Evolutionary conservation across 2,797 vertebrate genomes (phyloP).

Genomic region (Onychomys leucogaster): DNA sequence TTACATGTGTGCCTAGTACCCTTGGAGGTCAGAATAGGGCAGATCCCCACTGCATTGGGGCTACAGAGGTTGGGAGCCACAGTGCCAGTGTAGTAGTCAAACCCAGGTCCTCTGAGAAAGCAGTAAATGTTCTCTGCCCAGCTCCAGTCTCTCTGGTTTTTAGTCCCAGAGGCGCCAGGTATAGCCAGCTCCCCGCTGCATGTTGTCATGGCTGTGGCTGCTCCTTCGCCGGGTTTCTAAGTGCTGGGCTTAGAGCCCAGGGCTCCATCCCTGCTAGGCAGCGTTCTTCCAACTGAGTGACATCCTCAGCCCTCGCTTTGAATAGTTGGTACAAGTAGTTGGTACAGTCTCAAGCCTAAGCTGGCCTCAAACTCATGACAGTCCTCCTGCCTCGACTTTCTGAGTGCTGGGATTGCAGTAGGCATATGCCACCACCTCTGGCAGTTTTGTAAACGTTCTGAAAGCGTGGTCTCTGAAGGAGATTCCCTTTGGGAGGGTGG

Average conservation of each 20-base stretch:
- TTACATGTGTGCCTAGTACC: not conserved
- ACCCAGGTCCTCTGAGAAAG: not conserved
- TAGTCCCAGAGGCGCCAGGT: rapidly evolving
- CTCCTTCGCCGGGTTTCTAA: not conserved
- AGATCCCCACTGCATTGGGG: not conserved
- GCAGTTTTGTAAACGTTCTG: not conserved
- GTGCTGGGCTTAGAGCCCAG: not conserved
- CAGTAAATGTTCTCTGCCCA: not conserved
- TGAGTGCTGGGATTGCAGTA: no score
- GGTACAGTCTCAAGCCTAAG: not conserved
- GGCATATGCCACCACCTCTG: not conserved
- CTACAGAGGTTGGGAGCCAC: not conserved
- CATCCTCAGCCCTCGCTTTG: not conserved
- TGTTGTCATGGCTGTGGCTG: not conserved
- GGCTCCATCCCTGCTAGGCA: not conserved
- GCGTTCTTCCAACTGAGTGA: not conserved
- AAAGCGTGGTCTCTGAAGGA: not conserved
- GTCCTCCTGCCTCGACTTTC: not conserved
- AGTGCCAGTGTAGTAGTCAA: not conserved
- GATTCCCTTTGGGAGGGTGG: not conserved
- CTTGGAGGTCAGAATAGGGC: not conserved
- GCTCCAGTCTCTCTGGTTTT: not conserved
- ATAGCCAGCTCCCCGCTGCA: not conserved
- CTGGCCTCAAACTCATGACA: not conserved
- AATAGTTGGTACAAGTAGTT: not conserved